Evolutionary conservation across 1,140 invertebrate species (phyloP).

Genomic region (Acromyrmex heyeri): DNA sequence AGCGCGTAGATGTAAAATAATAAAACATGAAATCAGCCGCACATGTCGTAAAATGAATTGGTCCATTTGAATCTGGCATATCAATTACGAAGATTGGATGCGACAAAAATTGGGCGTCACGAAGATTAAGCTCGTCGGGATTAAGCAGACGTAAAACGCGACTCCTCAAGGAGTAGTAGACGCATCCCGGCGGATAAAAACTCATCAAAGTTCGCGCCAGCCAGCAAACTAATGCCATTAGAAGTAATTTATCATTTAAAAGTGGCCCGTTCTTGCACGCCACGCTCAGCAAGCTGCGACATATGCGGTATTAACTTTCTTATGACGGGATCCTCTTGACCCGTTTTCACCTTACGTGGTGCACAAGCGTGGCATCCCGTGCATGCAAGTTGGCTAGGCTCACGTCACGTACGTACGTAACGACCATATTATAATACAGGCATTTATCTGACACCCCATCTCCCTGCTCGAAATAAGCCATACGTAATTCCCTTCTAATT

Average conservation of each 20-base stretch:
- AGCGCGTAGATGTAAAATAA: background rate
- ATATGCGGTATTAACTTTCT: slow-evolving; percentile 72
- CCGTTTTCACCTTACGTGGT: slow-evolving; percentile 60
- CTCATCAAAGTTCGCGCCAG: slow-evolving; percentile 59
- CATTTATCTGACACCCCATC: slow-evolving; percentile 44
- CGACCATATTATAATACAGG: slow-evolving; percentile 32
- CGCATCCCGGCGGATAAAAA: slow-evolving; percentile 48
- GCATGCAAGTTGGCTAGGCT: slow-evolving; percentile 30
- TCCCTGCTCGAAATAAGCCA: slow-evolving; percentile 19
- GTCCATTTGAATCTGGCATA: background rate
- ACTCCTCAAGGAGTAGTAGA: background rate
- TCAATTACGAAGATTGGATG: slow-evolving; percentile 36
- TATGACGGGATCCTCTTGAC: slow-evolving; percentile 68
- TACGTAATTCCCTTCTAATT: slow-evolving; percentile 46
- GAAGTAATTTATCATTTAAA: slow-evolving; percentile 73
- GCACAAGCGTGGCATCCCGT: slow-evolving; percentile 21
- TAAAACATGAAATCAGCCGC: background rate
- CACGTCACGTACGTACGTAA: slow-evolving; percentile 45
- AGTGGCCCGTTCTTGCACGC: slow-evolving; percentile 58
- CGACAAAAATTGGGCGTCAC: slow-evolving; percentile 40
- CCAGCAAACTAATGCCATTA: slow-evolving; percentile 58
- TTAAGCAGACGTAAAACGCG: slow-evolving; percentile 40
- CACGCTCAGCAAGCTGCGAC: slow-evolving; percentile 54
- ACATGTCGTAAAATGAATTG: slow-evolving; percentile 1
- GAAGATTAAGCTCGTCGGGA: slow-evolving; percentile 46